phyloP scores from a whole-genome alignment of 1,140 invertebrate species.

The Drosophila paulistorum region DNA sequence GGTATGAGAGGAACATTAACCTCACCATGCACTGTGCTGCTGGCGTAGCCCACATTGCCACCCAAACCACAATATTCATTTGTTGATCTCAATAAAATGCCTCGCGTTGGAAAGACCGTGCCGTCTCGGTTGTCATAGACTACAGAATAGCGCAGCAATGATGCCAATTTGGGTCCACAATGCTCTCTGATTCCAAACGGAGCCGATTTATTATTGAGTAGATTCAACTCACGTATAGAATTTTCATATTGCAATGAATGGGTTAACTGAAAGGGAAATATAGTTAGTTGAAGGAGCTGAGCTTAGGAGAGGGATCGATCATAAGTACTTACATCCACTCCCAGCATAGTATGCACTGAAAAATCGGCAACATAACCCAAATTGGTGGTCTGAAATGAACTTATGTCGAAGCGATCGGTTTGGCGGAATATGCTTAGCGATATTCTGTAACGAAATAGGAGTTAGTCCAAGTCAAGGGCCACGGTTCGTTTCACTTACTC shows the following conservation, averaged over 20 bases:
- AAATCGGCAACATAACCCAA: conserved; percentile 71
- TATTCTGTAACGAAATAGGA: conserved; percentile 38
- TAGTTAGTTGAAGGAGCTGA: too few relatives aligned
- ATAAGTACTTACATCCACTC: conserved; percentile 63
- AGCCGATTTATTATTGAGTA: conserved; percentile 66
- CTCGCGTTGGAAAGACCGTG: conserved; percentile 74
- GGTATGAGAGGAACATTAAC: conserved; percentile 74
- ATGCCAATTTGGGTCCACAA: conserved; percentile 78
- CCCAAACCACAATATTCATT: conserved; percentile 80
- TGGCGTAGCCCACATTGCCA: conserved; percentile 74
- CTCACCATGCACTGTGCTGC: conserved; percentile 74
- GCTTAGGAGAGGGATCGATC: background rate
- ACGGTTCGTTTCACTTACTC: conserved; percentile 57
- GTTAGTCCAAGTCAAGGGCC: background rate
- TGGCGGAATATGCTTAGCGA: conserved; percentile 79
- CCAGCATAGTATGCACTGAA: conserved; percentile 64
- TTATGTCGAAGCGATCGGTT: conserved; percentile 69
- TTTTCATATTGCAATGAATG: conserved; percentile 82
- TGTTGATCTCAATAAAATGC: conserved; percentile 68
- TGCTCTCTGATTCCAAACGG: conserved; percentile 79
- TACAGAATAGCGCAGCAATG: conserved; percentile 74
- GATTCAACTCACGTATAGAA: conserved; percentile 67
- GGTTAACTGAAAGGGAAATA: conserved; percentile 55
- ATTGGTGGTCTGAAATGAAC: conserved; percentile 73
- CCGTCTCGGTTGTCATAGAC: conserved; percentile 74